Evolutionary conservation across 2,888 invertebrate species (phyloP).

Genomic region (Digitonthophagus gazella): DNA sequence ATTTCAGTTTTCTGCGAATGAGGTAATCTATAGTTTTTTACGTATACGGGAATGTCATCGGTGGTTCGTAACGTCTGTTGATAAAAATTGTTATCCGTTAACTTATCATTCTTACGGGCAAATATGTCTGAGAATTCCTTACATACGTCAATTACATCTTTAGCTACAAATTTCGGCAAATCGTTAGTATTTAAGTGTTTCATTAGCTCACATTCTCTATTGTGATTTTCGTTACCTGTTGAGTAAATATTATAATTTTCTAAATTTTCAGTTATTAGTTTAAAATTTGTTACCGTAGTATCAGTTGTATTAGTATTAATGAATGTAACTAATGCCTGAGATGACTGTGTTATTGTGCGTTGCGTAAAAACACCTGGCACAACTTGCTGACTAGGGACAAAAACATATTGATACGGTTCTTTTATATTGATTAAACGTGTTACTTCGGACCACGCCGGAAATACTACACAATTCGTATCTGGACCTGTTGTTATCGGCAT

Average conservation of each 20-base stretch:
- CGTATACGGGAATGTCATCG: constrained; percentile 23
- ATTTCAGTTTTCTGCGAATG: constrained; percentile 18
- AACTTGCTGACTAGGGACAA: no score
- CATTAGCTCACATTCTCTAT: neutral
- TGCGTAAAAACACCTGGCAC: no score
- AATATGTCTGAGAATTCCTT: constrained; percentile 30
- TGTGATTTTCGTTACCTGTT: neutral
- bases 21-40: constrained; percentile 20
- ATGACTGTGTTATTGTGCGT: no score
- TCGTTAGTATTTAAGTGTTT: neutral
- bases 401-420: no score
- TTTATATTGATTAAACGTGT: no score
- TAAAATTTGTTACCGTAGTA: neutral
- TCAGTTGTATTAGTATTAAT: constrained; percentile 20
- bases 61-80: constrained; percentile 29
- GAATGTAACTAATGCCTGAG: constrained; percentile 17
- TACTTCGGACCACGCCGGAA: no score
- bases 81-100: constrained; percentile 34
- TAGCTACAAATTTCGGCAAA: neutral
- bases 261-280: neutral
- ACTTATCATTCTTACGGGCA: constrained; percentile 29
- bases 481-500: no score
- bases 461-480: no score
- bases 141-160: constrained; percentile 17
- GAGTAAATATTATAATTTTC: constrained; percentile 1